A percentile compares a stretch with the other conserved stretches of the same genome.
These are phyloP conservation scores for Amphiduros pacificus DNA, from an alignment of 2,888 invertebrate genomes.

Conservation along the genomic window DNA sequence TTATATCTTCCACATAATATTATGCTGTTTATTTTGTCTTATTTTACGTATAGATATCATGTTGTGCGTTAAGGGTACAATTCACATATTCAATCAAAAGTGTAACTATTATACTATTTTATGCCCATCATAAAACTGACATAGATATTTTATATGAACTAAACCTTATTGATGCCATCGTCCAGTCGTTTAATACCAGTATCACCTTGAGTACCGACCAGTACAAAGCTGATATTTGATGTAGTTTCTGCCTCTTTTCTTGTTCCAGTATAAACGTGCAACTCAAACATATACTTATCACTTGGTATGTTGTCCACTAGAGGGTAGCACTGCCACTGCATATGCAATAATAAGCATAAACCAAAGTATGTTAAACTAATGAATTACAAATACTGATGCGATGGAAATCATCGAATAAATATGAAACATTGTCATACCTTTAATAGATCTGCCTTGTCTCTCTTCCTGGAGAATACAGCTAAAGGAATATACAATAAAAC, in stretches of 20 bases:
- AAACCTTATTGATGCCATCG: neutral
- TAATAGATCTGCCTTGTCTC: constrained; percentile 51
- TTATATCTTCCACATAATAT: too few species aligned
- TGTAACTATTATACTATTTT: too few species aligned
- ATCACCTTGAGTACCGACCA: neutral
- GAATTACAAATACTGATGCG: too few species aligned
- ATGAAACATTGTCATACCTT: constrained; percentile 43
- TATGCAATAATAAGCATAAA: too few species aligned
- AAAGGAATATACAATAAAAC: constrained; percentile 45
- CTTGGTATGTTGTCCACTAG: neutral
- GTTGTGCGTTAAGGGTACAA: too few species aligned
- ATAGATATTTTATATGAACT: too few species aligned
- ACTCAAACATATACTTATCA: neutral
- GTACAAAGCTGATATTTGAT: neutral
- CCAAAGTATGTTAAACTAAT: too few species aligned
- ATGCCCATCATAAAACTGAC: too few species aligned
- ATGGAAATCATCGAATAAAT: too few species aligned
- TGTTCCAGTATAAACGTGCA: neutral
- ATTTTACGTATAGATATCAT: too few species aligned
- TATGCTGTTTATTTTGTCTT: too few species aligned
- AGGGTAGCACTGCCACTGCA: neutral
- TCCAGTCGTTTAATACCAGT: neutral
- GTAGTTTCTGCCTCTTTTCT: neutral
- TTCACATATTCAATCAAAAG: too few species aligned
- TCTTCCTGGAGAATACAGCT: constrained; percentile 51